Evolutionary conservation across 2,113 vertebrate genomes (phyloP), one percentile per base, ranked within the genome.

Genomic region (Xiphophorus couchianus): DNA sequence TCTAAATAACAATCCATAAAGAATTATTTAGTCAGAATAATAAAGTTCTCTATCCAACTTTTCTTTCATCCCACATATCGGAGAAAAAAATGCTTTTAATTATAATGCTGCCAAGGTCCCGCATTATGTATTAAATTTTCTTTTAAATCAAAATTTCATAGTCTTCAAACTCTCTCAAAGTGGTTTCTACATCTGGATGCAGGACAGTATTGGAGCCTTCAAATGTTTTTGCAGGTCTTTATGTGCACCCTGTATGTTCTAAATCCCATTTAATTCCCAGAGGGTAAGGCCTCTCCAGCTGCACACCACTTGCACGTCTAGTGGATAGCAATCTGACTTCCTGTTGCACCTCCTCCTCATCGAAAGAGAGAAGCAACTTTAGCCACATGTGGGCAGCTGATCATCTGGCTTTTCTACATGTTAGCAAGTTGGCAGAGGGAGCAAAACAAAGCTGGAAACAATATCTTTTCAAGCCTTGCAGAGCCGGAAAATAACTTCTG

Each of bases 211-310:
- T 31, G 63, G 25, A 33, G 29, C n/a, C 30, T 67, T 72, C 39
- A 54, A 63, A 7, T 74, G 35, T 62, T 70, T 76, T 71, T 80
- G 67, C 31, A 31, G 39, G 73, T 80, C 30, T 77, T 66, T 83
- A 62, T 77, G 73, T 62, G 51, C 73, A 66, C 44, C 77, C 73
- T 74, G 28, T 48, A 67, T 84, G 76, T 74, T 62, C 80, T 70
- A 84, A 82, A 89, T 88, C 89, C 76, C 74, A 76, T 73, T 65
- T 81, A 84, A 90, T 86, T 66, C 89, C 82, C 68, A 0, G 62
- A 83, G 89, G 92, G 88, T 91, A 90, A 90, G 54, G 30, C 58
- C 69, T 77, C 86, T 90, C 89, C 92, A 93, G 90, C 91, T 90
- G 89, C 83, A 85, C 81, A 73, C 77, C 82, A 77, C 75, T 81